phyloP scores from a whole-genome alignment of 1,140 invertebrate genomes.

The Euura saliciscinereae region DNA sequence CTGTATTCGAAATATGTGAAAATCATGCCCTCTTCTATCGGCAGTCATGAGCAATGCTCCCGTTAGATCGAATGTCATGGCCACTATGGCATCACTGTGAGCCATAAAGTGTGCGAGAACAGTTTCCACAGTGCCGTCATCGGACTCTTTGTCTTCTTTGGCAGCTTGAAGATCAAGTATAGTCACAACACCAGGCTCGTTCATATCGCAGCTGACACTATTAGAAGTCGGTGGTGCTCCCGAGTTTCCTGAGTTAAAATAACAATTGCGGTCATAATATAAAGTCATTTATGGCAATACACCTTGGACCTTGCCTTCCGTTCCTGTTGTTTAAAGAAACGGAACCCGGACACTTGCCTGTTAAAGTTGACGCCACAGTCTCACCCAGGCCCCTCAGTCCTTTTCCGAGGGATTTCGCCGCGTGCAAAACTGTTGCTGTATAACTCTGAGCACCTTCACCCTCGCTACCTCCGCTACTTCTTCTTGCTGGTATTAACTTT shows the following conservation, averaged over 20 bases:
- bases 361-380: conserved; percentile 88
- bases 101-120: conserved; percentile 94
- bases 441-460: conserved; percentile 84
- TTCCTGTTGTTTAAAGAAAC: conserved; percentile 39
- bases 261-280: not conserved
- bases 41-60: conserved; percentile 92
- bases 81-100: conserved; percentile 89
- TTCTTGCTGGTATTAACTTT: conserved; percentile 78
- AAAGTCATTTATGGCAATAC: conserved; percentile 33
- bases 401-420: conserved; percentile 89
- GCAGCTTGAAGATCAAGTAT: conserved; percentile 80
- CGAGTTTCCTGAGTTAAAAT: conserved; percentile 34
- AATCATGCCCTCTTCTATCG: conserved; percentile 93
- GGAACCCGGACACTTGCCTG: conserved; percentile 60
- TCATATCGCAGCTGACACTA: conserved; percentile 57
- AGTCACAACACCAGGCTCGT: conserved; percentile 85
- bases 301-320: conserved; percentile 34
- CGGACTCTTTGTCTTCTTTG: conserved; percentile 64
- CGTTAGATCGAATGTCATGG: conserved; percentile 90
- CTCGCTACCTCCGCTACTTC: conserved; percentile 87
- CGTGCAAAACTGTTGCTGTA: conserved; percentile 93
- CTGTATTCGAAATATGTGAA: conserved; percentile 94
- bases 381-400: conserved; percentile 90
- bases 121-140: conserved; percentile 64
- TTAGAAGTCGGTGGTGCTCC: conserved; percentile 49